phyloP scores from a whole-genome alignment of 1,140 invertebrate genomes.

The Leptinotarsa texana region DNA sequence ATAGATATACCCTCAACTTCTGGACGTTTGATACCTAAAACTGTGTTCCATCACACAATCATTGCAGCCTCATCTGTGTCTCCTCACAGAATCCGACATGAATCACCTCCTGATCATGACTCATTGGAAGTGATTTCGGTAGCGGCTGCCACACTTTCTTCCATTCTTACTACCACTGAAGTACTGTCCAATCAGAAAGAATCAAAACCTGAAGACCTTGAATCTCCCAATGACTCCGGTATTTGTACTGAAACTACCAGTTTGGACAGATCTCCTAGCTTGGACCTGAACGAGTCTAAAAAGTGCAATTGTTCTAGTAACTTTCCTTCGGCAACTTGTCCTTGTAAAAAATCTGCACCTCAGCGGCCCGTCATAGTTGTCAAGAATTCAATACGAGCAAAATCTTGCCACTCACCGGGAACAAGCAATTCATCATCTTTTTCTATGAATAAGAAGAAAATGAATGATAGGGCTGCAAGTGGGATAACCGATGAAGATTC shows the following conservation, averaged over 20 bases:
- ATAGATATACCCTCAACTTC: conserved; percentile 49
- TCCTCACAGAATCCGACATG: conserved; percentile 28
- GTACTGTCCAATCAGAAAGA: conserved; percentile 31
- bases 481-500: conserved; percentile 34
- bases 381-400: conserved; percentile 1
- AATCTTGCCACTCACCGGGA: not conserved
- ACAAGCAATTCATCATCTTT: conserved; percentile 6
- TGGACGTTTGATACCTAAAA: conserved; percentile 62
- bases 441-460: conserved; percentile 30
- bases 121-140: conserved; percentile 64
- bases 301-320: conserved; percentile 30
- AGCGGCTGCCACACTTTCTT: conserved; percentile 70
- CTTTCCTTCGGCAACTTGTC: conserved; percentile 19
- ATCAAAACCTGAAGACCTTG: conserved; percentile 33
- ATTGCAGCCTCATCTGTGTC: conserved; percentile 35
- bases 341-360: conserved; percentile 9
- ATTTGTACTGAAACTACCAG: conserved; percentile 75
- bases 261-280: conserved; percentile 64
- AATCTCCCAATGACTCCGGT: conserved; percentile 67
- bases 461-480: not conserved
- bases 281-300: conserved; percentile 51
- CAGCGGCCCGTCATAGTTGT: not conserved
- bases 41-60: conserved; percentile 50
- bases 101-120: conserved; percentile 60
- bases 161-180: conserved; percentile 61